These are phyloP conservation scores for Colletes gigas DNA, from an alignment of 1,140 invertebrate genomes.

Conservation along the genomic window DNA sequence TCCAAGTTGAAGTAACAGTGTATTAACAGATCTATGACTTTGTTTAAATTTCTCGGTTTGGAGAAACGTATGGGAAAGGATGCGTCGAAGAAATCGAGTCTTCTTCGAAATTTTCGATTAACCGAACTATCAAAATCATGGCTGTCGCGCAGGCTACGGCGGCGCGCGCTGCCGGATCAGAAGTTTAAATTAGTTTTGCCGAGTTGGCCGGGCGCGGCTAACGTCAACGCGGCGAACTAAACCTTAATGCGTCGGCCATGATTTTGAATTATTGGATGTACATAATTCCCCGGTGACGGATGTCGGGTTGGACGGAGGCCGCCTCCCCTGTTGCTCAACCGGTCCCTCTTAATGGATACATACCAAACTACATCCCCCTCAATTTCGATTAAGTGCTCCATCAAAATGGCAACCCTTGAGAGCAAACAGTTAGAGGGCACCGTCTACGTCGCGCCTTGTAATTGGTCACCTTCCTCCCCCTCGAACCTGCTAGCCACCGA, in stretches of 20 bases:
- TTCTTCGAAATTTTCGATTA: slow-evolving; percentile 31
- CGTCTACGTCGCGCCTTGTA: slow-evolving; percentile 24
- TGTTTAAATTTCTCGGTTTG: no score
- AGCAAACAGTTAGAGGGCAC: slow-evolving; percentile 41
- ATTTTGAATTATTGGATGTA: slow-evolving; percentile 52
- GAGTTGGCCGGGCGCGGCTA: slow-evolving; percentile 21
- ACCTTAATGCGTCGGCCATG: slow-evolving; percentile 29
- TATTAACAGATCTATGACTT: no score
- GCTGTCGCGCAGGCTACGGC: background rate
- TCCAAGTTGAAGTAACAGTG: no score
- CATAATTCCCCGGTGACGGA: slow-evolving; percentile 48
- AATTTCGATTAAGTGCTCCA: slow-evolving; percentile 53
- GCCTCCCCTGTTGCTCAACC: background rate
- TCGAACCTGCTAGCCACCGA: background rate
- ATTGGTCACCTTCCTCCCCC: slow-evolving; percentile 24
- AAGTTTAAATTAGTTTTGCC: slow-evolving; percentile 54
- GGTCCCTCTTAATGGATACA: slow-evolving; percentile 43
- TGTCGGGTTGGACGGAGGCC: background rate
- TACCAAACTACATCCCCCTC: slow-evolving; percentile 43
- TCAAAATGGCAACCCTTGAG: slow-evolving; percentile 49
- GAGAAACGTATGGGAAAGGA: no score
- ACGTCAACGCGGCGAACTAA: background rate
- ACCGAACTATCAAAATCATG: slow-evolving; percentile 49
- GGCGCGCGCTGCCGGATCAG: slow-evolving; percentile 6
- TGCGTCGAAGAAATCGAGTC: no score